phyloP scores from a whole-genome alignment of 2,113 vertebrate genomes.

The Petroica traversi region DNA sequence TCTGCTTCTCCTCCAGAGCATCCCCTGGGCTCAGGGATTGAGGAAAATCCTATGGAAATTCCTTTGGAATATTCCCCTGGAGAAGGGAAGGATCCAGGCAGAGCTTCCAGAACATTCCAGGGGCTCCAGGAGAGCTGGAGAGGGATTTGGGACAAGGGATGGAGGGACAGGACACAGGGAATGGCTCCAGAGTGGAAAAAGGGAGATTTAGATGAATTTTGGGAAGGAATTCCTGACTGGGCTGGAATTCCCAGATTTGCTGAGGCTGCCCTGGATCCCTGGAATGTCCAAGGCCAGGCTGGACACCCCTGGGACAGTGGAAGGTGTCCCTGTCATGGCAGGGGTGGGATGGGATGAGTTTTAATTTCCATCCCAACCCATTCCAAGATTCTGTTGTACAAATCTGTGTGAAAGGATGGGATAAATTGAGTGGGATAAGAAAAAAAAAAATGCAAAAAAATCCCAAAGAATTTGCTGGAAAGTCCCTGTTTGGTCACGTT shows the following conservation, averaged over 20 bases:
- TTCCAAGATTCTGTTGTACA: not conserved
- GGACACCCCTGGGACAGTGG: not conserved
- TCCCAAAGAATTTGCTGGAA: not conserved
- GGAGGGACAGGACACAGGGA: not conserved
- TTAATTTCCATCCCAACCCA: not conserved
- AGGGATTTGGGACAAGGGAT: not conserved
- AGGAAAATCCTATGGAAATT: not conserved
- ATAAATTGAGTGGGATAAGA: not conserved
- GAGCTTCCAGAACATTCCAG: too few relatives aligned
- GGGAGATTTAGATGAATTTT: fast-evolving
- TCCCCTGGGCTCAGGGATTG: not conserved
- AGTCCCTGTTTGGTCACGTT: not conserved
- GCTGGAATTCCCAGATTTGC: not conserved
- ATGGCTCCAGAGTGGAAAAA: not conserved
- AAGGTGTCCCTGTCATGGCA: not conserved
- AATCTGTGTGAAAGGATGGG: not conserved
- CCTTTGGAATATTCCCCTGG: not conserved
- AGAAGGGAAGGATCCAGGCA: not conserved
- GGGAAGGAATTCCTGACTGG: not conserved
- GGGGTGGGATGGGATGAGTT: fast-evolving
- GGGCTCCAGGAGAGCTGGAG: not conserved
- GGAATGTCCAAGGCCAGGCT: fast-evolving
- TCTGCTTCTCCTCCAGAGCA: not conserved
- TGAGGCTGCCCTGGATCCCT: not conserved
- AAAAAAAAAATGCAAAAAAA: too few relatives aligned